phyloP scores from a whole-genome alignment of 92 coral and sea anemone genomes.

The Parazoanthus darwini region DNA sequence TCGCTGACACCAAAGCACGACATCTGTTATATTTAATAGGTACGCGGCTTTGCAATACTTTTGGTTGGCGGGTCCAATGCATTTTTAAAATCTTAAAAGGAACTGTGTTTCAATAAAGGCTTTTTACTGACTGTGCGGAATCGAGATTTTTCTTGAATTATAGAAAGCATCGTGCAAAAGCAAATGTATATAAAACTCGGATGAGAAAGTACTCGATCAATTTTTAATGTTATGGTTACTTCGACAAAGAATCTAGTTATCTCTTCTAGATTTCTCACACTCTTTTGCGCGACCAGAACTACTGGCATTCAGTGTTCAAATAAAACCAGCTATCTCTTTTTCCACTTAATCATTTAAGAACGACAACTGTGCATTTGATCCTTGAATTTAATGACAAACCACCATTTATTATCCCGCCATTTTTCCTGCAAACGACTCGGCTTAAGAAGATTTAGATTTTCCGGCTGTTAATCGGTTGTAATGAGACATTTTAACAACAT shows the following conservation, averaged over 20 bases:
- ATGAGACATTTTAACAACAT: conserved; percentile 20
- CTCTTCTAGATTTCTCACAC: background rate
- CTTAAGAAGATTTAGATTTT: background rate
- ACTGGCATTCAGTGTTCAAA: background rate
- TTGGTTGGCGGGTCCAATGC: background rate
- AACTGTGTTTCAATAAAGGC: background rate
- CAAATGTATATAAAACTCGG: background rate
- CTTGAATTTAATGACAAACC: background rate
- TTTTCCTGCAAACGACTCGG: background rate
- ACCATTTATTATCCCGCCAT: background rate
- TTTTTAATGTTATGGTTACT: conserved; percentile 18
- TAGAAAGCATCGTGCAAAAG: background rate
- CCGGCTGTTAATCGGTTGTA: conserved; percentile 28
- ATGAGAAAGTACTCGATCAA: conserved; percentile 3
- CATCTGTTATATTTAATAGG: conserved; percentile 35
- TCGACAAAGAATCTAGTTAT: background rate
- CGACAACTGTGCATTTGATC: background rate
- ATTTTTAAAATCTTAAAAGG: background rate
- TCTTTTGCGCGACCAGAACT: background rate
- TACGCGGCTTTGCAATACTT: conserved; percentile 1
- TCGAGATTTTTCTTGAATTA: background rate
- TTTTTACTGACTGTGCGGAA: background rate
- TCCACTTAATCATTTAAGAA: background rate
- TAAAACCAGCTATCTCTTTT: background rate
- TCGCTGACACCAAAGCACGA: conserved; percentile 2